Conservation (phyloP, 2,113 vertebrate genomes). For the Barbus barbus region DNA sequence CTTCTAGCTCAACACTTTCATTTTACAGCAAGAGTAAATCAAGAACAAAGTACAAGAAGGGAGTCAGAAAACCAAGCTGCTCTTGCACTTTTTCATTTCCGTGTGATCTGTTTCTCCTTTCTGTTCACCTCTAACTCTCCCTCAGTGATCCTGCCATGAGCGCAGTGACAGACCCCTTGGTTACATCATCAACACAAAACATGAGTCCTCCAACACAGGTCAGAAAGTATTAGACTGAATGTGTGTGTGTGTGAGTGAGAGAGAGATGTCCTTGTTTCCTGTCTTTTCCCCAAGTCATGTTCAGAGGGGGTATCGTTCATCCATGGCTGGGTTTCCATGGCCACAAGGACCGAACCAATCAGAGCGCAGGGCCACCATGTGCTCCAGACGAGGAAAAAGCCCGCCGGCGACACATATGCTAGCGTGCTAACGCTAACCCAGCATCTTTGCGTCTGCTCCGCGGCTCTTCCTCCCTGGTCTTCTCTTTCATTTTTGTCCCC, state of each 20-base stretch:
- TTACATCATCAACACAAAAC: slow-evolving; percentile 46
- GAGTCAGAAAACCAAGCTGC: neutral
- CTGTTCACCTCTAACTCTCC: slow-evolving; percentile 39
- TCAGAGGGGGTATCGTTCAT: slow-evolving; percentile 74
- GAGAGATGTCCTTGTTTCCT: slow-evolving; percentile 48
- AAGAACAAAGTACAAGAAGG: neutral
- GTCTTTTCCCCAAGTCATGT: slow-evolving; percentile 66
- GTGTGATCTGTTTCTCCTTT: slow-evolving; percentile 21
- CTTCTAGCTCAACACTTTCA: neutral
- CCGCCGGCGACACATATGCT: slow-evolving; percentile 71
- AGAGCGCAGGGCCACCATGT: slow-evolving; percentile 63
- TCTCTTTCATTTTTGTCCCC: neutral
- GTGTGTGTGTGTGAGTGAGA: slow-evolving; percentile 1
- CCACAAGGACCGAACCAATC: slow-evolving; percentile 67
- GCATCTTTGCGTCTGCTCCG: slow-evolving; percentile 51
- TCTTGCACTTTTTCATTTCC: neutral
- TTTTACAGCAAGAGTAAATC: neutral
- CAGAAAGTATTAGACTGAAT: slow-evolving; percentile 30
- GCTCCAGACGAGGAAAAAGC: slow-evolving; percentile 64
- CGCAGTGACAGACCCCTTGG: slow-evolving; percentile 37
- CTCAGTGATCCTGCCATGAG: slow-evolving; percentile 34
- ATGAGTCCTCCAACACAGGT: slow-evolving; percentile 38
- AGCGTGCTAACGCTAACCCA: slow-evolving; percentile 61
- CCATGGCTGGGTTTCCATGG: slow-evolving; percentile 73
- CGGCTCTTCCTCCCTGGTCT: slow-evolving; percentile 20